Evolutionary conservation across 92 coral and sea anemone genomes (phyloP), one percentile per base, ranked within the genome.

Genomic region (Umimayanthus chanpuru): DNA sequence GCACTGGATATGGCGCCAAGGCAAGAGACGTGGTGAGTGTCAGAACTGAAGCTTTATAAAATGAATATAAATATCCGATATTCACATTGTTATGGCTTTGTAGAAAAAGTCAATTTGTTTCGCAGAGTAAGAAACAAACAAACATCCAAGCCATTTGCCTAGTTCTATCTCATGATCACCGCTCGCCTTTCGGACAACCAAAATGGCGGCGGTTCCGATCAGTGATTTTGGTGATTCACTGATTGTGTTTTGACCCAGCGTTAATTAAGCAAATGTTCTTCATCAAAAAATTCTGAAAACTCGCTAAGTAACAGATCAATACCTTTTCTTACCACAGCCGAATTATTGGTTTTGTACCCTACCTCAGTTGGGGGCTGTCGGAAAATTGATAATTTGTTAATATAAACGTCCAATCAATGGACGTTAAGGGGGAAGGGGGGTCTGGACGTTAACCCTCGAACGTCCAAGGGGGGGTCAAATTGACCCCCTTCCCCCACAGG

Each of bases 11-110:
- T 94, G 98, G 97, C 0, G 84, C 81, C 2, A 89, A 90, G 79
- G 95, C 99, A 20, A 91, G 84, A 76, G 99, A 97, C 66, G 98
- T 97, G 95, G 99, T 97, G 77, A 94, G 96, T 65, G n/a, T n/a
- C n/a, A n/a, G n/a, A n/a, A n/a, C n/a, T n/a, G 58, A 4, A 47
- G 53, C 53, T 1, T 41, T 41, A 32, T 44, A 44, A 44, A 44
- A 44, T 44, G 4, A 44, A 44, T 8, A 8, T n/a, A n/a, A n/a
- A 47, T 47, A 47, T 47, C 11, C 36, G 36, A 32, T 32, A 10
- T 10, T 10, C 11, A 47, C 11, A 47, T 10, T 47, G 53, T 47
- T 8, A 12, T 47, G 53, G 53, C 53, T 47, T 47, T 47, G 14
- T 47, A 8, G 53, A 47, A 47, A 47, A 9, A 47, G 18, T 53